Percentiles rank a stretch among this genome's conserved stretches.
Conservation (phyloP, 2,888 invertebrate species). For the Brenthis hecate region DNA sequence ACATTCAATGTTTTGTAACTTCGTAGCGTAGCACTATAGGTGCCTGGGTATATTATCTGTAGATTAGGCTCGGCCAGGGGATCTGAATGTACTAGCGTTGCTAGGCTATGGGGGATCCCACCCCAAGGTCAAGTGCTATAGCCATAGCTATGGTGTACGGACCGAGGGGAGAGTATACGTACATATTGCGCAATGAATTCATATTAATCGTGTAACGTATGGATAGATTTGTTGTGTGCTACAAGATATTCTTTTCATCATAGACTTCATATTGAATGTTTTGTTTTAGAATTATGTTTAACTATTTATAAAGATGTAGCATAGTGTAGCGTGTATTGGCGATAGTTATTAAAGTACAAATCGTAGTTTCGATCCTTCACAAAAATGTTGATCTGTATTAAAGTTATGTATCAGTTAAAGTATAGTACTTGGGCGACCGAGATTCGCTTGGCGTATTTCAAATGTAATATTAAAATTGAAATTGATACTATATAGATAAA, state of each 20-base stretch:
- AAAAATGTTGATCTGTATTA: too few relatives aligned
- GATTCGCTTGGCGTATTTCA: too few relatives aligned
- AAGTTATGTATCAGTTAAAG: too few relatives aligned
- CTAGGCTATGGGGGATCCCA: slow-evolving; percentile 73
- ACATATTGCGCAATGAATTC: slow-evolving; percentile 41
- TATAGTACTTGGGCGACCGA: too few relatives aligned
- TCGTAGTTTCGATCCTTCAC: too few relatives aligned
- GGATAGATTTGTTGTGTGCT: slow-evolving; percentile 35
- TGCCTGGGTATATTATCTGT: slow-evolving; percentile 71
- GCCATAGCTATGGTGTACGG: slow-evolving; percentile 55
- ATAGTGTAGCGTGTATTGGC: too few relatives aligned
- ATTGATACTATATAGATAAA: too few relatives aligned
- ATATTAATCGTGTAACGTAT: slow-evolving; percentile 37
- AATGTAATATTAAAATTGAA: too few relatives aligned
- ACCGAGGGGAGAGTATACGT: slow-evolving; percentile 57
- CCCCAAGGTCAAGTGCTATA: slow-evolving; percentile 77
- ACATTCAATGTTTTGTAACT: slow-evolving; percentile 54
- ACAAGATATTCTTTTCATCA: slow-evolving; percentile 14
- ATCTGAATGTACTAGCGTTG: slow-evolving; percentile 69
- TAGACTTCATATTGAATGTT: slow-evolving; percentile 1
- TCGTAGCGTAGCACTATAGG: slow-evolving; percentile 59
- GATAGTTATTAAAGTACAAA: too few relatives aligned
- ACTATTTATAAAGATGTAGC: neutral
- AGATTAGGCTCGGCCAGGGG: slow-evolving; percentile 72
- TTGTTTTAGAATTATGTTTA: neutral